Base-by-base conservation (phyloP, 2,888 invertebrate species). In the Drosophila kanekoi region DNA sequence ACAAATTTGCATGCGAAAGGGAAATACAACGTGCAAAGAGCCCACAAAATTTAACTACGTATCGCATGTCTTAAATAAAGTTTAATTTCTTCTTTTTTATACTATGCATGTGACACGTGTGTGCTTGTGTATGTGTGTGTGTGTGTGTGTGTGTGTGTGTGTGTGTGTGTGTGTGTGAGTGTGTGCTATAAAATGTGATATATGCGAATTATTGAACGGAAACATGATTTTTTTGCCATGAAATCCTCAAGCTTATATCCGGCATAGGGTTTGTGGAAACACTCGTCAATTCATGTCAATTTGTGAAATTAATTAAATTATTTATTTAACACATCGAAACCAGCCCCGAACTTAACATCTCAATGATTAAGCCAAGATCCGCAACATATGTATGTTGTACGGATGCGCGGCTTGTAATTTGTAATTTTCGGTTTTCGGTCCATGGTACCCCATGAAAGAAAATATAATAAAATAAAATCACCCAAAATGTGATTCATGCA, bases 291-390 rank as follows among this genome's bases (percentile, higher is more conserved):
- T 49, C 54, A 66, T 72, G 87, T 83, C 89, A 79, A 83, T 88
- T 77, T 77, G 59, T 47, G 69, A 83, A 74, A 83, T 86, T 83
- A 83, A 83, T 88, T 72, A 82, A 82, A 83, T 83, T 83, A 83
- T 83, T 86, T 83, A 83, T 83, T 88, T 72, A 88, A 70, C 79
- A 71, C 69, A 74, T 62, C 54, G 60, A 65, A 68, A 53, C 59
- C 28, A n/a, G 28, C 23, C 16, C n/a, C n/a, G n/a, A n/a, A n/a
- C 20, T 16, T 16, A 8, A 28, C 43, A 23, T 61, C 37, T 41
- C 59, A 16, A 28, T 40, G 56, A 56, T 74, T 69, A 64, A 51
- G 20, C 38, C 14, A 20, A 43, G 45, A 28, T 20, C 37, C 20
- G 28, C 28, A 41, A 16, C 58, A 65, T 77, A 71, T 38, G 58